phyloP scores from a whole-genome alignment of 2,797 vertebrate genomes.

The Rhodeus uyekii region DNA sequence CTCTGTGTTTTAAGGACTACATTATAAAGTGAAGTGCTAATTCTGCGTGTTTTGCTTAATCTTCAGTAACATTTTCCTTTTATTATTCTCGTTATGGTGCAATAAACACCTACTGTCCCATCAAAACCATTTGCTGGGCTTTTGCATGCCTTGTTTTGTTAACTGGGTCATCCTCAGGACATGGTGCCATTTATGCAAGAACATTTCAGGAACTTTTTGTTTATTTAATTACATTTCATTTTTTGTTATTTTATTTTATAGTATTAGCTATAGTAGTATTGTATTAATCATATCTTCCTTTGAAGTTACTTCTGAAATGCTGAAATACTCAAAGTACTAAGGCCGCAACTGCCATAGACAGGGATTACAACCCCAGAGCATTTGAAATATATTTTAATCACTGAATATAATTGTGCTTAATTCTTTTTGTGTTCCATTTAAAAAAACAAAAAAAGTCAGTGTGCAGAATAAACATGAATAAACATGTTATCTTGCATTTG shows the following conservation, averaged over 20 bases:
- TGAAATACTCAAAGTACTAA: not conserved
- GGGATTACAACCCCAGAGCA: not conserved
- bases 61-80: not conserved
- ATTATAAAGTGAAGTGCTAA: slow-evolving; percentile 13
- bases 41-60: slow-evolving; percentile 16
- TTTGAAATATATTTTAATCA: not conserved
- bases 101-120: not conserved
- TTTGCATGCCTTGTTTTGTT: slow-evolving; percentile 12
- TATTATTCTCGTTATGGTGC: not conserved
- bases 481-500: too few species aligned
- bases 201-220: not conserved
- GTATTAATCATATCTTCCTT: not conserved
- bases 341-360: not conserved
- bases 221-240: not conserved
- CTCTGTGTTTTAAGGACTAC: not conserved
- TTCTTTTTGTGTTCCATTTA: too few species aligned
- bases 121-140: slow-evolving; percentile 12
- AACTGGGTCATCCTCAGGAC: not conserved
- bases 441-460: too few species aligned
- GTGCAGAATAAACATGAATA: too few species aligned
- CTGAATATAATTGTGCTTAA: too few species aligned
- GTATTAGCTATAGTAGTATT: too few species aligned
- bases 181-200: slow-evolving; percentile 8
- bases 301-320: not conserved
- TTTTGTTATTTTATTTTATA: not conserved